Evolutionary conservation across 37 sponge, comb jelly and placozoan genomes (phyloP), one percentile per base, ranked within the genome.

Genomic region (Cliona cf. orientalis): DNA sequence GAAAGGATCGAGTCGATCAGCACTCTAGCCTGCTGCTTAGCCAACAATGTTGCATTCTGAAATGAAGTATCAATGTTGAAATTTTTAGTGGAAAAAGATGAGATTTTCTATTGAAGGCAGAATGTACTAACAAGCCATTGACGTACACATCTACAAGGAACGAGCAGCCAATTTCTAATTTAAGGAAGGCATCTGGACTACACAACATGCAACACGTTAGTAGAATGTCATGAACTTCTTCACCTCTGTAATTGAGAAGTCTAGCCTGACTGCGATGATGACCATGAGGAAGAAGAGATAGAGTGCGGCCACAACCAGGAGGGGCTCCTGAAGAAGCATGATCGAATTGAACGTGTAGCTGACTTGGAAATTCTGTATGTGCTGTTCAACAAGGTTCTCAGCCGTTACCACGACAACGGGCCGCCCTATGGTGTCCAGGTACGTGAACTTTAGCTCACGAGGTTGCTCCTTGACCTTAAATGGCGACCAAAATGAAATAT

Each of bases 361-460:
- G 26, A 97, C 56, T 77, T 80, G 80, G 85, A 98, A 93, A 37
- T 98, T 90, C 59, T 91, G 77, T n/a, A 98, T 96, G 71, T 98
- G 99, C 44, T 96, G 89, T 71, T 98, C 96, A 33, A 96, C 96
- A 28, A 98, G 77, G 69, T 98, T 96, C 6, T 34, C 49, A 0
- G 42, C 75, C 14, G 55, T 82, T 32, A 76, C 79, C 21, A 78
- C 61, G 31, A 98, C 77, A 28, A 98, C 96, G 2, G 96, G 96
- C n/a, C 99, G 76, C 3, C 99, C 99, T 5, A 93, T 67, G 14
- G 92, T 93, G 76, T 98, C 99, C 66, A 98, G 80, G 79, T 98
- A 98, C 7, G 99, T 98, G 80, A 77, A 63, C 34, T 87, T 83
- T 33, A 96, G n/a, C 34, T 70, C 76, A 0, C 46, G 33, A 6